Evolutionary conservation across 1,140 invertebrate genomes (phyloP).

Genomic region (Lepidurus apus): DNA sequence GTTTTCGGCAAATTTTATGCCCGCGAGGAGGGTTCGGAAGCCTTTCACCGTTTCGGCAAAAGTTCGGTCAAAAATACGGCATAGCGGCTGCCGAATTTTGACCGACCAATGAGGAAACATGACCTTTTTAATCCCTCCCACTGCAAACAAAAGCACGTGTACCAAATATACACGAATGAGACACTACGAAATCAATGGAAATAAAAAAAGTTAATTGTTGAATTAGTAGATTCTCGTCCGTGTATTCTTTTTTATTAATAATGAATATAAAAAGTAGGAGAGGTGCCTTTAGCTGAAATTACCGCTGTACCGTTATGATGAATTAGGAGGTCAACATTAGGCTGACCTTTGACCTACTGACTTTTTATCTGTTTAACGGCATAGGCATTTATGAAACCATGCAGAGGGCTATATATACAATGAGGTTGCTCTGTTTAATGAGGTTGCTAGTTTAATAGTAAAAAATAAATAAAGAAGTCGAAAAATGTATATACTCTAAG

Average conservation of each 20-base stretch:
- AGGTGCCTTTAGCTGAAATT: not conserved
- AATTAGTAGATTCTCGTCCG: not conserved
- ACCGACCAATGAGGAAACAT: conserved; percentile 1
- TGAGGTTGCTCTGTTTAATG: not conserved
- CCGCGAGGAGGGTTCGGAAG: not conserved
- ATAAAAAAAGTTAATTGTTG: not conserved
- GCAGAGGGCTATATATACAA: not conserved
- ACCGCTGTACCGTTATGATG: not conserved
- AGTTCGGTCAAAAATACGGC: not conserved
- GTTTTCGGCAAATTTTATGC: not conserved
- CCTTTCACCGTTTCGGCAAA: not conserved
- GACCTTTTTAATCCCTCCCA: not conserved
- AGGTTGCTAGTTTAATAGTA: not conserved
- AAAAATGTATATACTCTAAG: not conserved
- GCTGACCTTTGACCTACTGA: not conserved
- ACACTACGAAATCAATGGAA: not conserved
- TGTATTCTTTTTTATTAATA: not conserved
- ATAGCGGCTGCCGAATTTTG: not conserved
- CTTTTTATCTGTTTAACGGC: not conserved
- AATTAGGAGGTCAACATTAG: not conserved
- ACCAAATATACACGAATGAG: not conserved
- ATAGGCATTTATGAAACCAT: not conserved
- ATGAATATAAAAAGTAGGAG: not conserved
- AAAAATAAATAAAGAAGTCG: not conserved
- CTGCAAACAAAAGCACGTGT: not conserved